These are phyloP conservation scores for Nilaparvata lugens DNA, from an alignment of 1,140 invertebrate species.

Conservation along the genomic window DNA sequence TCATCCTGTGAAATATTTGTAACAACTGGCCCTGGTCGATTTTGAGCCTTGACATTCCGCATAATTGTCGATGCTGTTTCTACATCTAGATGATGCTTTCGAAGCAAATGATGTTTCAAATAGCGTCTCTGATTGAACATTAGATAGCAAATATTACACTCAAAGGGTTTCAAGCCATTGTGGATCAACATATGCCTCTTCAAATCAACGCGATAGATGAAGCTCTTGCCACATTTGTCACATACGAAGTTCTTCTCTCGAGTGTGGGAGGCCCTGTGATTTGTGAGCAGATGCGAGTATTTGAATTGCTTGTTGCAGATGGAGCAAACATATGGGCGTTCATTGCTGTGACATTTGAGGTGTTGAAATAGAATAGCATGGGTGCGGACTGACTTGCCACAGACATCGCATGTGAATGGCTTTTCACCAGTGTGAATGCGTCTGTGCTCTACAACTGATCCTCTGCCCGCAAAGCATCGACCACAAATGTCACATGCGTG, in stretches of 20 bases:
- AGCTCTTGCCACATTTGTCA: constrained; percentile 41
- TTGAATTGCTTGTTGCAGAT: constrained; percentile 49
- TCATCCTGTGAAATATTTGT: too few relatives aligned
- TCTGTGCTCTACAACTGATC: constrained; percentile 40
- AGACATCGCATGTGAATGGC: constrained; percentile 49
- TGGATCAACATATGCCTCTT: constrained; percentile 42
- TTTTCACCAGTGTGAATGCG: constrained; percentile 51
- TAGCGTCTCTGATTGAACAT: constrained; percentile 46
- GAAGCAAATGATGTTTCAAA: constrained; percentile 24
- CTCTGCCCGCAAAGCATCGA: constrained; percentile 39
- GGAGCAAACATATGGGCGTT: constrained; percentile 52
- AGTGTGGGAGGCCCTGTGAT: constrained; percentile 37
- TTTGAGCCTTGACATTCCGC: too few relatives aligned
- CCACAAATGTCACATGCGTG: constrained; percentile 43
- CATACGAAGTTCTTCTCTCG: constrained; percentile 36
- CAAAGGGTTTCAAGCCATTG: constrained; percentile 42
- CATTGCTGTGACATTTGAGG: constrained; percentile 47
- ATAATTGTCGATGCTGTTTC: too few relatives aligned
- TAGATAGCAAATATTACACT: constrained; percentile 41
- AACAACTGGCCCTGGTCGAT: too few relatives aligned
- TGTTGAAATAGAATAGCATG: constrained; percentile 45
- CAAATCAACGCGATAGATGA: constrained; percentile 41
- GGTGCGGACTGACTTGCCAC: constrained; percentile 46
- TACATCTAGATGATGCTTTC: constrained; percentile 18
- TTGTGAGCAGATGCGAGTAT: constrained; percentile 49